These are phyloP conservation scores for Athrips mouffetella DNA, from an alignment of 2,888 invertebrate species.

Conservation along the genomic window DNA sequence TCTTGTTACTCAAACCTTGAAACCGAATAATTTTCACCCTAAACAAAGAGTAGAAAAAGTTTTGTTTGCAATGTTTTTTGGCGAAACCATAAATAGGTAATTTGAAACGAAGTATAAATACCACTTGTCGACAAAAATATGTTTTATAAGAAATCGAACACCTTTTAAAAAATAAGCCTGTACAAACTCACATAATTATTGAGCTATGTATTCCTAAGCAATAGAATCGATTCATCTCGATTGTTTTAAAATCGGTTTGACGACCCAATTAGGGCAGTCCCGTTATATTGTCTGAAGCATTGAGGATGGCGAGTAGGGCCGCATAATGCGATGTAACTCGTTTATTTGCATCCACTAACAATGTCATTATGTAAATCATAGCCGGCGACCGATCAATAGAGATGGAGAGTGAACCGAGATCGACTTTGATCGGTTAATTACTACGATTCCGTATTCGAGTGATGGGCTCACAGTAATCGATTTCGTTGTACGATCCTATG, in stretches of 20 bases:
- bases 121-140: too few relatives aligned
- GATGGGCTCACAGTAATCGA: slow-evolving; percentile 31
- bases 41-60: too few relatives aligned
- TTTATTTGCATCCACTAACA: slow-evolving; percentile 64
- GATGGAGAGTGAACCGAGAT: slow-evolving; percentile 59
- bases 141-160: too few relatives aligned
- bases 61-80: too few relatives aligned
- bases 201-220: too few relatives aligned
- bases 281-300: slow-evolving; percentile 17
- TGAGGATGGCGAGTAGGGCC: slow-evolving; percentile 2
- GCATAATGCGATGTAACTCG: slow-evolving; percentile 36
- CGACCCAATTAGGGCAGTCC: slow-evolving; percentile 25
- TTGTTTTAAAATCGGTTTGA: slow-evolving; percentile 24
- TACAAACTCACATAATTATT: too few relatives aligned
- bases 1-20: too few relatives aligned
- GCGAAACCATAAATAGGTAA: too few relatives aligned
- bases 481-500: slow-evolving; percentile 26
- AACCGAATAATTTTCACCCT: too few relatives aligned
- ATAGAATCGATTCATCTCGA: slow-evolving; percentile 14
- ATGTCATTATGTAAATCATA: slow-evolving; percentile 64
- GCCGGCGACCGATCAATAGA: slow-evolving; percentile 41
- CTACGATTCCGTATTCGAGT: slow-evolving; percentile 23
- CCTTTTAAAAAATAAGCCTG: too few relatives aligned
- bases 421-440: slow-evolving; percentile 51
- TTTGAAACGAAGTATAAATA: too few relatives aligned